Percentiles rank a stretch among this genome's conserved stretches.
Conservation (phyloP, 2,888 invertebrate genomes). For the Thymelicus sylvestris region DNA sequence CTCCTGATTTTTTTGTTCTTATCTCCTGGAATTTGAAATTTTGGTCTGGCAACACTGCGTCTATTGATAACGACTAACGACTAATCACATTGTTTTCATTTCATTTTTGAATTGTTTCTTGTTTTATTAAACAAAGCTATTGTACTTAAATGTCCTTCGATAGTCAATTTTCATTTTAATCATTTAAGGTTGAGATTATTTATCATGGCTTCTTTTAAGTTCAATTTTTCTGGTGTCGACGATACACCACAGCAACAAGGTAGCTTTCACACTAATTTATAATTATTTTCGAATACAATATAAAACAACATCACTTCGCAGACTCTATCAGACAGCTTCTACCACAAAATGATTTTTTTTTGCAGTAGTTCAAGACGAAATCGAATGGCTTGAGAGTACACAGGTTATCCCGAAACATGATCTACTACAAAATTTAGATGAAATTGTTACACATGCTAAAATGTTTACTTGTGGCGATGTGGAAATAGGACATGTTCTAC, state of each 20-base stretch:
- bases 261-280: constrained; percentile 26
- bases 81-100: too few species aligned
- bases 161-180: neutral
- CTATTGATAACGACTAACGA: too few species aligned
- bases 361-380: constrained; percentile 46
- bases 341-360: neutral
- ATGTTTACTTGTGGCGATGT: constrained; percentile 73
- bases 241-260: constrained; percentile 43
- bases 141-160: neutral
- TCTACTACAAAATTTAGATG: constrained; percentile 60
- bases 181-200: neutral
- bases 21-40: too few species aligned
- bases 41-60: too few species aligned
- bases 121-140: too few species aligned
- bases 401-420: constrained; percentile 58
- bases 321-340: too few species aligned
- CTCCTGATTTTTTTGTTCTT: too few species aligned
- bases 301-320: too few species aligned
- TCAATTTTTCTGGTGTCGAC: constrained; percentile 61
- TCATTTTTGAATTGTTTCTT: too few species aligned
- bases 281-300: too few species aligned
- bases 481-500: constrained; percentile 75
- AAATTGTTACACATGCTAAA: constrained; percentile 63
- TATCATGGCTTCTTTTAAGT: constrained; percentile 56
- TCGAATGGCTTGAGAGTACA: constrained; percentile 64